Evolutionary conservation across 2,888 invertebrate species (phyloP).

Genomic region (Plemyria rubiginata): DNA sequence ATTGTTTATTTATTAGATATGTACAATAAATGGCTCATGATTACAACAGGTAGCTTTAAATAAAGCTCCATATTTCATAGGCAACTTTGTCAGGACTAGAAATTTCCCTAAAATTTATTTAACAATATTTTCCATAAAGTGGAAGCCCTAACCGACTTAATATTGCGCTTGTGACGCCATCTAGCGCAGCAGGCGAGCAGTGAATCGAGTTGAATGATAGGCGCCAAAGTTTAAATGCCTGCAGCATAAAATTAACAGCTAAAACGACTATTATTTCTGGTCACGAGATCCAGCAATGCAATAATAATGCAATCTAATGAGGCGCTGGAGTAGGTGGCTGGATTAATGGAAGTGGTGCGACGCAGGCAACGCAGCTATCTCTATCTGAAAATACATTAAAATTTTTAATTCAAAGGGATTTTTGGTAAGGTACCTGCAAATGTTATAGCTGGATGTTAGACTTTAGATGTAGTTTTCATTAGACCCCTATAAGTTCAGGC

Average conservation of each 20-base stretch:
- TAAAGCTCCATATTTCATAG: too few relatives aligned
- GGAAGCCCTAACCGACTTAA: not conserved
- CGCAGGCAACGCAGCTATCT: slow-evolving; percentile 75
- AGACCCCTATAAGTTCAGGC: too few relatives aligned
- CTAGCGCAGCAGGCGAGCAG: not conserved
- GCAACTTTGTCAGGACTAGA: not conserved
- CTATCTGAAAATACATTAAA: slow-evolving; percentile 56
- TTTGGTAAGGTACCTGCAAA: not conserved
- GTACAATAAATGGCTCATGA: too few relatives aligned
- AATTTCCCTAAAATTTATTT: not conserved
- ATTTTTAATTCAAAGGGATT: not conserved
- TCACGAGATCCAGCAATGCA: not conserved
- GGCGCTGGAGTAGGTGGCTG: slow-evolving; percentile 73
- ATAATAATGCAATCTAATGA: too few relatives aligned
- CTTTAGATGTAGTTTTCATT: too few relatives aligned
- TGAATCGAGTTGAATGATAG: not conserved
- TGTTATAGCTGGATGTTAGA: too few relatives aligned
- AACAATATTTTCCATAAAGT: not conserved
- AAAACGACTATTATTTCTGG: not conserved
- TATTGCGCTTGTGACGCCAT: not conserved
- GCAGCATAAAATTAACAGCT: not conserved
- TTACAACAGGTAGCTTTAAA: too few relatives aligned
- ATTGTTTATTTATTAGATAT: too few relatives aligned
- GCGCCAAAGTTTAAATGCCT: not conserved
- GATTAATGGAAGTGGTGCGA: slow-evolving; percentile 71